Evolutionary conservation across 2,888 invertebrate genomes (phyloP).

Genomic region (Chaetoderma sp.): DNA sequence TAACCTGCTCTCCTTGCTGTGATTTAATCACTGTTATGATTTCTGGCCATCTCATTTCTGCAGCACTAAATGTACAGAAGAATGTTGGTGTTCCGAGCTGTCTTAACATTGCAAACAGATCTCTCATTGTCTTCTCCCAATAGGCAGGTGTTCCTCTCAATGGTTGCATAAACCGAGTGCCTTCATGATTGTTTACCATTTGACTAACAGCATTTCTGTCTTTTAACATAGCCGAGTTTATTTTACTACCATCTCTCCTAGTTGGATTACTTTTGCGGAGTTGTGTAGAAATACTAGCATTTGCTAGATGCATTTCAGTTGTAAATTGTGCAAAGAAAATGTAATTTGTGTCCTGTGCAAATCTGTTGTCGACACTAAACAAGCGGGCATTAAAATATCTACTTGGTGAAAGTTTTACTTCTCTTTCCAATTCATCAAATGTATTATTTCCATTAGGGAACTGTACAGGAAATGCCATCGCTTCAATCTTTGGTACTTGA

Average conservation of each 20-base stretch:
- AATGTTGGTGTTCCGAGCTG: conserved; percentile 38
- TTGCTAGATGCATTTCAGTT: conserved; percentile 17
- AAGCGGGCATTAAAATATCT: conserved; percentile 26
- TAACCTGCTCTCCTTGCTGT: conserved; percentile 2
- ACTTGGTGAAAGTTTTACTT: background rate
- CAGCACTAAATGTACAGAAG: conserved; percentile 35
- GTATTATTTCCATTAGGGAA: background rate
- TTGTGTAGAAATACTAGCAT: conserved; percentile 2
- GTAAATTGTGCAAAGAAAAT: conserved; percentile 32
- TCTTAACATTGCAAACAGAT: conserved; percentile 33
- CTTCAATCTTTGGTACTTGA: conserved; percentile 5
- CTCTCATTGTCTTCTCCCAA: conserved; percentile 31
- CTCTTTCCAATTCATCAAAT: background rate
- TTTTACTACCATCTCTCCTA: conserved; percentile 4
- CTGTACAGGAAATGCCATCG: background rate
- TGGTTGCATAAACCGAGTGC: conserved; percentile 27
- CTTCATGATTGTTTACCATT: conserved; percentile 21
- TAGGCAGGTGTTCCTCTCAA: conserved; percentile 32
- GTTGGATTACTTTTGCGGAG: no score
- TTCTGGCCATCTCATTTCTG: conserved; percentile 35
- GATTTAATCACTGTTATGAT: conserved; percentile 24
- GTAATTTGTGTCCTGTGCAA: conserved; percentile 27
- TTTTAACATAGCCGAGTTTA: conserved; percentile 10
- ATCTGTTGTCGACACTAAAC: conserved; percentile 22
- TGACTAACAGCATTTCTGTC: background rate